Percentiles rank a stretch among this genome's conserved stretches.
phyloP scores from a whole-genome alignment of 2,888 invertebrate species.

The Dascillus cervinus region DNA sequence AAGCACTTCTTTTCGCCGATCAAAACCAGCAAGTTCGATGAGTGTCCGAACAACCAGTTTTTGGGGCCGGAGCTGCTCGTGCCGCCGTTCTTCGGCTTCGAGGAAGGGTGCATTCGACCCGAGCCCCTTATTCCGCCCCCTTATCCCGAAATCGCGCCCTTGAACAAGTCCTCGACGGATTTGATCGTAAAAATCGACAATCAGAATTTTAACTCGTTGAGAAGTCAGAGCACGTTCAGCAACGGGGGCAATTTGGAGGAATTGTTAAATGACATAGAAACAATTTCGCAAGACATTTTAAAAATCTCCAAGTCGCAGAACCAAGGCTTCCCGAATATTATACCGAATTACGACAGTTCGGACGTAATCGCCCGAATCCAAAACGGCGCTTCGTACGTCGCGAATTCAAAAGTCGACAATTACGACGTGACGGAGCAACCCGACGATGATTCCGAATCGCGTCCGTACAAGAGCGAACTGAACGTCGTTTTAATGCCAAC shows the following conservation, averaged over 20 bases:
- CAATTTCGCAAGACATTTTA: slow-evolving; percentile 44
- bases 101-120: not conserved
- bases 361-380: slow-evolving; percentile 11
- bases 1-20: slow-evolving; percentile 45
- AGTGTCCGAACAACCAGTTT: slow-evolving; percentile 28
- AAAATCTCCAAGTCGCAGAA: slow-evolving; percentile 23
- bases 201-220: slow-evolving; percentile 25
- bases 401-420: slow-evolving; percentile 13
- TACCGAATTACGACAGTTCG: slow-evolving; percentile 1
- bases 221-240: slow-evolving; percentile 34
- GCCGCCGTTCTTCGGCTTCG: slow-evolving; percentile 1
- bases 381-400: slow-evolving; percentile 11
- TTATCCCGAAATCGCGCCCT: slow-evolving; percentile 12
- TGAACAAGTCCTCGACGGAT: slow-evolving; percentile 34
- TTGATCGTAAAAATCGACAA: slow-evolving; percentile 40
- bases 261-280: slow-evolving; percentile 59
- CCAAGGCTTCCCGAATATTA: not conserved
- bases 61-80: slow-evolving; percentile 10
- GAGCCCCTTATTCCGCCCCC: slow-evolving; percentile 7
- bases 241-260: slow-evolving; percentile 58
- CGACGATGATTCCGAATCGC: slow-evolving; percentile 16
- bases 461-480: slow-evolving; percentile 39
- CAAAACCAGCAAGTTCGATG: slow-evolving; percentile 31
- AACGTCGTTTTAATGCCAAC: slow-evolving; percentile 41
- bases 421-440: slow-evolving; percentile 10